Conservation (phyloP, 1,140 invertebrate species). For the Schlechtendalia chinensis region DNA sequence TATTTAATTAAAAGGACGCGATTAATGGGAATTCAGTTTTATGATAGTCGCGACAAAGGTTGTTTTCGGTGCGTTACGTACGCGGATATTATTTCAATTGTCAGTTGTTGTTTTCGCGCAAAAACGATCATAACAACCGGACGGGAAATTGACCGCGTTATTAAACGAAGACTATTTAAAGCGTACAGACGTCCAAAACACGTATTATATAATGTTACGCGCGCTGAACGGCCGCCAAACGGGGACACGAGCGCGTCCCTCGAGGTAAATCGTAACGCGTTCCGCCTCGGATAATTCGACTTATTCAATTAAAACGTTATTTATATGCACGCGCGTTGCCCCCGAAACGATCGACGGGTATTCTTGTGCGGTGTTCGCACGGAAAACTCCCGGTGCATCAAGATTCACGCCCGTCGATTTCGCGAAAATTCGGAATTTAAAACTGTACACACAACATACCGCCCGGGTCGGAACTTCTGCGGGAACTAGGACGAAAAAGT, state of each 20-base stretch:
- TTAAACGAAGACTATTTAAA: neutral
- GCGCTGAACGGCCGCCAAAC: slow-evolving; percentile 7
- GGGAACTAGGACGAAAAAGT: too few relatives aligned
- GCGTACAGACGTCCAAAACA: neutral
- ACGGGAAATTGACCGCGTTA: neutral
- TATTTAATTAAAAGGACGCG: slow-evolving; percentile 3
- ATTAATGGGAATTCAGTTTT: neutral
- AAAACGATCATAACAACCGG: neutral
- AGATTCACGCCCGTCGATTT: too few relatives aligned
- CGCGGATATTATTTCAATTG: neutral
- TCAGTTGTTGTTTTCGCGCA: neutral
- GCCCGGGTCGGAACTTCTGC: too few relatives aligned
- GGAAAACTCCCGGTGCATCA: too few relatives aligned
- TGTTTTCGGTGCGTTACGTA: neutral
- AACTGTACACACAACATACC: too few relatives aligned
- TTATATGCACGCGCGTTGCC: neutral
- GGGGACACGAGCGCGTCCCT: neutral
- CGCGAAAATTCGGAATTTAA: too few relatives aligned
- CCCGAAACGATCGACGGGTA: neutral
- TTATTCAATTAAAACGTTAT: neutral
- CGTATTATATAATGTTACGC: too few relatives aligned
- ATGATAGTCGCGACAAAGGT: neutral
- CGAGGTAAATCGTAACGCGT: neutral
- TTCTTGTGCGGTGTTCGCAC: too few relatives aligned
- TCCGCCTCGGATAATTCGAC: neutral